Percentiles rank a stretch among this genome's conserved stretches.
Evolutionary conservation across 2,113 vertebrate species (phyloP).

Genomic region (Petrocephalus zakoni): DNA sequence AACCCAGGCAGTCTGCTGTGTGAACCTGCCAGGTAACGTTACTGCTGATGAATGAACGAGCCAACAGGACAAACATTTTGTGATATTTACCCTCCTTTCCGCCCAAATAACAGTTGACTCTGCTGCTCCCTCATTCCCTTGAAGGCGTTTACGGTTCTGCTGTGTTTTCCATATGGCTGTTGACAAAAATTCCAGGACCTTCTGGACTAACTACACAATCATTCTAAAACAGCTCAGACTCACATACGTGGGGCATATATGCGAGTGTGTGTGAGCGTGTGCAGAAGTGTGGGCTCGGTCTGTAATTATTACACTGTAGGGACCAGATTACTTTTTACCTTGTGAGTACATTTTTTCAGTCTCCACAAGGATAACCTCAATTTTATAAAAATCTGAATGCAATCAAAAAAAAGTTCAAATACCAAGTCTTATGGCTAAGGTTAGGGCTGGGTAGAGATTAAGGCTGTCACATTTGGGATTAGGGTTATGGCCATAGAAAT

Average conservation of each 20-base stretch:
- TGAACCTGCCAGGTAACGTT: neutral
- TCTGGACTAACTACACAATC: neutral
- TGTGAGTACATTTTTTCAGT: neutral
- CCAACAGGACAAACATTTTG: neutral
- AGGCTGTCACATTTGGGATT: neutral
- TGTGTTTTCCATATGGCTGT: neutral
- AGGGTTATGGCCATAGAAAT: neutral
- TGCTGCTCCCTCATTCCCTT: neutral
- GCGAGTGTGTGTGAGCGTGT: neutral
- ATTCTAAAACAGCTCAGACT: neutral
- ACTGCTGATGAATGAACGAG: neutral
- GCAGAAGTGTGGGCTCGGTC: neutral
- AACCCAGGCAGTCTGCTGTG: neutral
- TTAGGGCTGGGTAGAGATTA: neutral
- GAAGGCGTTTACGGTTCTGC: neutral
- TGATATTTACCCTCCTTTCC: neutral
- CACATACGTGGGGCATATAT: neutral
- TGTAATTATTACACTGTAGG: neutral
- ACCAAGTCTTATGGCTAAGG: neutral
- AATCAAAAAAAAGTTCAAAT: neutral
- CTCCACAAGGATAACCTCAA: neutral
- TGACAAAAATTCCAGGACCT: neutral
- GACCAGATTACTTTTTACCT: neutral
- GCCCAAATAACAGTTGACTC: neutral
- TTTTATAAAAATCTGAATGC: neutral